Evolutionary conservation across 2,888 invertebrate genomes (phyloP).

Genomic region (Mesodorylaimus sp.): DNA sequence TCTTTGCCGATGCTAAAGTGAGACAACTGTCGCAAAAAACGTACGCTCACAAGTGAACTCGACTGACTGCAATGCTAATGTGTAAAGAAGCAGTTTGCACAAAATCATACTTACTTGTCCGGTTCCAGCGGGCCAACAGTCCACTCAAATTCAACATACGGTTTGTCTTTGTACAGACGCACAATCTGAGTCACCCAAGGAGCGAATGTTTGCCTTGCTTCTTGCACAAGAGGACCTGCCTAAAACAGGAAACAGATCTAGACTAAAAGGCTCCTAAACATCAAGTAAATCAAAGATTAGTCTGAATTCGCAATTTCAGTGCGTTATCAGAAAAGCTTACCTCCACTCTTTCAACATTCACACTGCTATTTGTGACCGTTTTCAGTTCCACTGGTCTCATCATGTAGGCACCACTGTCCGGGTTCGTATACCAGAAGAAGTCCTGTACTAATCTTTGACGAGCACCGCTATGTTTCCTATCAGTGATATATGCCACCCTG

Average conservation of each 20-base stretch:
- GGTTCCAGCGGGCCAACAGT: conserved; percentile 42
- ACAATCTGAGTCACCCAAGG: conserved; percentile 57
- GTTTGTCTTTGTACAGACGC: conserved; percentile 45
- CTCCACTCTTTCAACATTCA: too few species aligned
- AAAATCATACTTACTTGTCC: conserved; percentile 14
- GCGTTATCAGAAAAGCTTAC: too few species aligned
- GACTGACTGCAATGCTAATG: too few species aligned
- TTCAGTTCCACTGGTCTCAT: too few species aligned
- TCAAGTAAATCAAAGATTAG: too few species aligned
- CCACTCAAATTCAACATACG: conserved; percentile 40
- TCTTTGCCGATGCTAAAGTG: not conserved
- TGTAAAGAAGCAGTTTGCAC: too few species aligned
- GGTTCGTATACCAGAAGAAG: not conserved
- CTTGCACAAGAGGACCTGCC: conserved; percentile 51
- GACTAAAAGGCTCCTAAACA: too few species aligned
- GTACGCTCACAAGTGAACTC: too few species aligned
- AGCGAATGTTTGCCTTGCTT: conserved; percentile 50
- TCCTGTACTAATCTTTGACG: not conserved
- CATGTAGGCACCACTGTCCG: not conserved
- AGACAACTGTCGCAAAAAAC: too few species aligned
- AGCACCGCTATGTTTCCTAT: not conserved
- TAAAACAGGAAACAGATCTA: too few species aligned
- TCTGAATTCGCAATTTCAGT: too few species aligned
- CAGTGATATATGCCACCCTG: not conserved
- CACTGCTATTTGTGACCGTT: too few species aligned